Evolutionary conservation across 2,797 vertebrate species (phyloP), one percentile per base, ranked within the genome.

Genomic region (Adrianichthys oophorus): DNA sequence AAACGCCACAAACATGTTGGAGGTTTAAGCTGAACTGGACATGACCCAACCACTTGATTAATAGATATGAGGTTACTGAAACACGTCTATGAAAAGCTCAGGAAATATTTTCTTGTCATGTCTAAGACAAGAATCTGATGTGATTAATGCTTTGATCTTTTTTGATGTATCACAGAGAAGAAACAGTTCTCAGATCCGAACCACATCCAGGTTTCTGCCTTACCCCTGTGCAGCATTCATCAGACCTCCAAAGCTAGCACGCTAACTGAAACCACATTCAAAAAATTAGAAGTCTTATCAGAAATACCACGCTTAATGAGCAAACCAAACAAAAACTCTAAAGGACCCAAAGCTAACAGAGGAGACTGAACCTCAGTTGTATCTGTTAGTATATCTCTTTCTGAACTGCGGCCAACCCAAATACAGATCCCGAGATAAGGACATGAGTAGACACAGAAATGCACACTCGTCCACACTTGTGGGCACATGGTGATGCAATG

Each of bases 361-460:
- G 82, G 71, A 68, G 73, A 66, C 72, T 67, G 79, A 78, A 84
- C 74, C 62, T 60, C 65, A 73, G 8, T 84, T 65, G 51, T 85
- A 89, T 92, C 89, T 86, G 75, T 65, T 78, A 89, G 85, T 86
- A 79, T 67, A 86, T 87, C 84, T 79, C 57, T 74, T 77, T 84
- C 79, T 87, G 85, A 83, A 79, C 74, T 46, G 56, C 62, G 59
- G 93, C 95, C 94, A 96, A 96, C 84, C 78, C 90, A 96, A 96
- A 95, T 88, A 94, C 81, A 90, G 90, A 92, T 92, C 89, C 87
- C 74, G 72, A 91, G 91, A 91, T 87, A 72, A 76, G 71, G 85
- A 89, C 80, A 78, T 90, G 78, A 83, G 90, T 83, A 63, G 67
- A 75, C 68, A 29, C 51, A 70, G 58, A 77, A 45, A 62, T 54